Base-by-base conservation (phyloP, 2,113 vertebrate species). In the Peromyscus leucopus region DNA sequence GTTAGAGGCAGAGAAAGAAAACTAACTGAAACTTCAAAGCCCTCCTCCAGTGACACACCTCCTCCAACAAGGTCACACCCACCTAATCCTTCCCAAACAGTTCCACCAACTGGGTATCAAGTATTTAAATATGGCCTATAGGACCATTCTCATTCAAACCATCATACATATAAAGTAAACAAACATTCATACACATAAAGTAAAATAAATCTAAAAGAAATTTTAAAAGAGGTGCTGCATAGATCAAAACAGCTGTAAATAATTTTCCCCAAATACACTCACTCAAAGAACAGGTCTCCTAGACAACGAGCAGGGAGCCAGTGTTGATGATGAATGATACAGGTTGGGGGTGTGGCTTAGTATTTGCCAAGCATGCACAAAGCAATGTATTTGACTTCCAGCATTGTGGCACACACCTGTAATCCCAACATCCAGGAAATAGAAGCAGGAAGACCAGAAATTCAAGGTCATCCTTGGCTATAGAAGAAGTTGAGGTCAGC, bases 191-290 rank as follows among this genome's bases (percentile, higher is more conserved):
- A 61, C 12, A 42, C 59, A 84, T 17, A 84, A 63, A 63, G 24
- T 31, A 31, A 63, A 84, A 63, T 85, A 31, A 31, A 46, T 46
- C 15, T 85, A 31, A 46, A 85, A 65, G 16, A 63, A 63, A 42
- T 2, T 39, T 83, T 26, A 24, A 39, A 85, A 39, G 15, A 39
- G 8, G 6, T 61, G 15, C 63, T 65, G 3, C 15, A 0, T 5
- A 2, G 31, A 31, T 13, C 82, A 55, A 78, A n/a, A 11, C 4
- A 9, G 16, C 65, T 31, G 1, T 19, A 6, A 59, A 51, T 8
- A 0, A 22, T 36, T 0, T 15, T 0, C 3, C 12, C 74, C 22
- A 55, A 84, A 26, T 3, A 17, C 0, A 11, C 2, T 42, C 0
- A 1, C 7, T 22, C 17, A n/a, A 6, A 22, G 24, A 39, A 11